Base-by-base conservation (phyloP, 1,140 invertebrate genomes). In the Drosophila nigrodunni region DNA sequence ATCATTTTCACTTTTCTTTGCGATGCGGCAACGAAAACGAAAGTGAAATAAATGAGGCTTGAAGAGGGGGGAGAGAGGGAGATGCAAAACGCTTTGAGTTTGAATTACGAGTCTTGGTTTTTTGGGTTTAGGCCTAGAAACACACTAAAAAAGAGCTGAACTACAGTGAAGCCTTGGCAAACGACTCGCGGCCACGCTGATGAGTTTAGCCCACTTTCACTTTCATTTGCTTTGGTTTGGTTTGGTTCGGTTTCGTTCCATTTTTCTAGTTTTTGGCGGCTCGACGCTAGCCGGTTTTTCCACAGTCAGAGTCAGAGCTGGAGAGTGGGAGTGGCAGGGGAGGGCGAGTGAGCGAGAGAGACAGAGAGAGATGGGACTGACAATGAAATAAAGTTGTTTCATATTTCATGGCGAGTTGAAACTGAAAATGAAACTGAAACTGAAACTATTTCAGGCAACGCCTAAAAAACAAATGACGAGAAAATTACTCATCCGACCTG, bases 131-230 rank as follows among this genome's bases (percentile, higher is more conserved):
- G 72, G 66, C 72, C 66, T 74, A 70, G 55, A 57, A 69, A 21
- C 39, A 61, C 50, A 68, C 41, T 30, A 30, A 39, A 58, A 39
- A 47, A 41, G n/a, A 41, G n/a, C 50, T 13, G 13, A 54, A 52
- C 11, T 50, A 55, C 59, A 67, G 69, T 44, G 54, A 59, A 73
- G 71, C 71, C 41, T 55, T 15, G 7, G 9, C 10, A 34, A 58
- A 15, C 46, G 52, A 57, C 62, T 58, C 49, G 71, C 64, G 60
- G 65, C 76, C 64, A 87, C 77, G 76, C 76, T 86, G 83, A 87
- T 87, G 83, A 88, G 82, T 88, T 87, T 87, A 83, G 83, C 82
- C 82, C 82, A 88, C 82, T 87, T 87, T 87, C 82, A 87, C 82
- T 87, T 88, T 87, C 82, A 72, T 87, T 74, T 74, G 39, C 52